Percentiles rank a stretch among this genome's conserved stretches.
These are phyloP conservation scores for Phalacrocorax pelagicus DNA, from an alignment of 2,113 vertebrate species.

Conservation along the genomic window DNA sequence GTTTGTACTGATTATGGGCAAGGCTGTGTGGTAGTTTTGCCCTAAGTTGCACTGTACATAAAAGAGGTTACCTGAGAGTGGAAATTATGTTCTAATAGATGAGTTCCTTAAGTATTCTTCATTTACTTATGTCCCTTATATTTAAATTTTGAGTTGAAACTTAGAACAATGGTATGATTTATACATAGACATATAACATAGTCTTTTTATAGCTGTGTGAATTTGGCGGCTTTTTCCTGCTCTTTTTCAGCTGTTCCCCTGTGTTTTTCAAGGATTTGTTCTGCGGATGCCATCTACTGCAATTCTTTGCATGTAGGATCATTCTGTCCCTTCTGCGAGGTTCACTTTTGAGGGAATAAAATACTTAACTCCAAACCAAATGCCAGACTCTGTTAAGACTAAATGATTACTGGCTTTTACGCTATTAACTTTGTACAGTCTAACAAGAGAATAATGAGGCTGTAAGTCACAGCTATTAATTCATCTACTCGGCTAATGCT, in stretches of 20 bases:
- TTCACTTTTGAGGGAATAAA: constrained; percentile 11
- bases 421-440: constrained; percentile 34
- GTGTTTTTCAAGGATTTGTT: neutral
- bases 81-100: neutral
- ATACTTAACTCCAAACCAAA: neutral
- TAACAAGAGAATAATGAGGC: constrained; percentile 42
- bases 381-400: neutral
- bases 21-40: neutral
- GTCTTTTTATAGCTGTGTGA: neutral
- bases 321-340: neutral
- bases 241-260: neutral
- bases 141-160: neutral
- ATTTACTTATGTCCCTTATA: neutral
- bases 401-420: constrained; percentile 49
- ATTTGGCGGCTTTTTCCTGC: neutral
- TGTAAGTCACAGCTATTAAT: constrained; percentile 37
- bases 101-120: neutral
- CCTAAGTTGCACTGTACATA: neutral
- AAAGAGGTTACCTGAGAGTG: neutral
- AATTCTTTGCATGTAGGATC: neutral
- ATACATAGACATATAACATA: neutral
- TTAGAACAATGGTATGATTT: neutral
- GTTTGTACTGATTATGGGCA: neutral
- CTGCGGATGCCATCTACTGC: neutral
- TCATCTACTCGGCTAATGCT: constrained; percentile 31